phyloP scores from a whole-genome alignment of 2,797 vertebrate genomes.

The Pangasius djambal region DNA sequence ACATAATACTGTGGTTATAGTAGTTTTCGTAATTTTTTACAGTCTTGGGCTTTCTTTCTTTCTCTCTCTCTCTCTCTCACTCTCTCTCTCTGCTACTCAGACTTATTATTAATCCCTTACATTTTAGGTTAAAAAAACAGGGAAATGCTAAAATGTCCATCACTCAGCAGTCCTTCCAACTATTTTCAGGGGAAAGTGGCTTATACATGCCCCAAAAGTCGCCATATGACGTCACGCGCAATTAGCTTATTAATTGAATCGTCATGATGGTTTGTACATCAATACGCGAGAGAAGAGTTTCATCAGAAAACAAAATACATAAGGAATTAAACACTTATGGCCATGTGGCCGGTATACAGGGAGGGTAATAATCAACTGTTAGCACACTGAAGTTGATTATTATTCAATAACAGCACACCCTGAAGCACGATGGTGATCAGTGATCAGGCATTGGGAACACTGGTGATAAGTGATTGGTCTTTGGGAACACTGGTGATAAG shows the following conservation, averaged over 20 bases:
- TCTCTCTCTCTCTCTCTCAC: neutral
- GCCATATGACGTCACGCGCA: neutral
- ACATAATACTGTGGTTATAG: neutral
- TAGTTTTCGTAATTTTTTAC: neutral
- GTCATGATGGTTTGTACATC: neutral
- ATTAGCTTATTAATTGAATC: neutral
- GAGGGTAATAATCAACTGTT: neutral
- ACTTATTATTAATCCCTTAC: neutral
- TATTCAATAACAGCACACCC: neutral
- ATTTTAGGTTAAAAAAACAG: neutral
- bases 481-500: neutral
- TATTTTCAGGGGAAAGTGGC: neutral
- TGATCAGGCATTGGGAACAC: fast-evolving
- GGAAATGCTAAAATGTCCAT: neutral
- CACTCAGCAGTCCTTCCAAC: neutral
- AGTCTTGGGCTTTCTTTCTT: neutral
- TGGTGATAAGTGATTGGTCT: neutral
- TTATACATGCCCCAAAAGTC: neutral
- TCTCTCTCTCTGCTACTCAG: too few relatives aligned
- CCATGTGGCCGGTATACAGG: neutral
- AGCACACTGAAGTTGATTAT: neutral
- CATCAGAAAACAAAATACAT: neutral
- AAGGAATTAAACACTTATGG: neutral
- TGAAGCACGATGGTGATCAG: neutral
- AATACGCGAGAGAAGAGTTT: neutral